phyloP scores from a whole-genome alignment of 2,113 vertebrate genomes.

The Gallinago undulata region DNA sequence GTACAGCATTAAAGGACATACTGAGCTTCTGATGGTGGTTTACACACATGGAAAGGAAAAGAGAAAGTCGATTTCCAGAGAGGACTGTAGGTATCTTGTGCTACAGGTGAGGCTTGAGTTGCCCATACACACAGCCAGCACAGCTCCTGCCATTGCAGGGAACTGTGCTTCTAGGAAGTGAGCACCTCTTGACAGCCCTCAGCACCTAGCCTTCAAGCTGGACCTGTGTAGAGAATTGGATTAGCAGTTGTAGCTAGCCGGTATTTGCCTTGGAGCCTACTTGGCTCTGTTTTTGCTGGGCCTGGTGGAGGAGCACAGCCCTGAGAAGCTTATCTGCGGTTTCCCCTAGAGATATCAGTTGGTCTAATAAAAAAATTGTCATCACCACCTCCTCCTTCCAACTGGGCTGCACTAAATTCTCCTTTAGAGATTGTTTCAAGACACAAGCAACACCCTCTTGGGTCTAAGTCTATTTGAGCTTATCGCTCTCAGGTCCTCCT shows the following conservation, averaged over 20 bases:
- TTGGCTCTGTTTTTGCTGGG: neutral
- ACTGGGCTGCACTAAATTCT: neutral
- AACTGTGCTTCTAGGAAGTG: neutral
- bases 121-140: neutral
- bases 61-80: neutral
- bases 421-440: neutral
- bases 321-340: neutral
- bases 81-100: neutral
- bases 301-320: neutral
- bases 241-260: neutral
- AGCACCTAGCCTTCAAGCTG: neutral
- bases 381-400: neutral
- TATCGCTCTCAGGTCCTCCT: neutral
- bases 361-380: neutral
- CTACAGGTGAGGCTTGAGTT: neutral
- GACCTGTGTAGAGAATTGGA: neutral
- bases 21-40: neutral
- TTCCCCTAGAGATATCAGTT: neutral
- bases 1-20: neutral
- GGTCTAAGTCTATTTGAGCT: neutral
- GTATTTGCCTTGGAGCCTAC: neutral
- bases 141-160: neutral
- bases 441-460: neutral
- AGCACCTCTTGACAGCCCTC: neutral
- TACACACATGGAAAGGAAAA: neutral